Base-by-base conservation (phyloP, 2,797 vertebrate genomes). In the Hapalemur alaotrensis region DNA sequence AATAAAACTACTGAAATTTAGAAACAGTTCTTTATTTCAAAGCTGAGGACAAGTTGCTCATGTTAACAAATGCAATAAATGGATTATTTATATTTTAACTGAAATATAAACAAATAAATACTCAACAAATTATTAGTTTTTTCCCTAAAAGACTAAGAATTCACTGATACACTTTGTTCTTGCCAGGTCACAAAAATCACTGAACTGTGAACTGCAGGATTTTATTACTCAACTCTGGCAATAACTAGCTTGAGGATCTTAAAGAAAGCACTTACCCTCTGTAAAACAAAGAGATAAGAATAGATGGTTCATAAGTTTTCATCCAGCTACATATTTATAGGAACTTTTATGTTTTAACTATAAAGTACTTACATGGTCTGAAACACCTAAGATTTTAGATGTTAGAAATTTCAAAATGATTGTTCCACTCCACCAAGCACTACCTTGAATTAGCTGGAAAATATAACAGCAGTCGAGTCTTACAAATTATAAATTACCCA, bases 341-440 rank as follows among this genome's bases (percentile, higher is more conserved):
- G 28, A 65, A 38, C 4, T 28, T 85, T 87, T 52, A 67, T 54
- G 23, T 83, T 65, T 65, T 88, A 79, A 92, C 28, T 80, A 10
- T 75, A 81, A 90, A 83, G 32, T 91, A 97, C 99, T 99, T 98
- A 99, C 99, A 85, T 99, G 99, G 95, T 99, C 99, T 4, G 99
- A 98, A 69, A 99, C 99, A 4, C 99, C 99, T 28, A 99, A 98
- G 30, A 99, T 20, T 46, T 98, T 98, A 41, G 99, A 99, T 95
- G 99, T 98, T 96, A 99, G 41, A 93, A 98, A 98, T 97, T 99
- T 99, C 83, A 99, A 98, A 75, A 99, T 92, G 43, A 99, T 96
- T 0, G 99, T 99, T 96, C 98, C 99, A 97, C 97, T 92, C 38
- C 99, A 98, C 99, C 99, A 99, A 57, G 97, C 96, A 93, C 98